These are phyloP conservation scores for Diplodus puntazzo DNA, from an alignment of 2,797 vertebrate genomes.

Conservation along the genomic window DNA sequence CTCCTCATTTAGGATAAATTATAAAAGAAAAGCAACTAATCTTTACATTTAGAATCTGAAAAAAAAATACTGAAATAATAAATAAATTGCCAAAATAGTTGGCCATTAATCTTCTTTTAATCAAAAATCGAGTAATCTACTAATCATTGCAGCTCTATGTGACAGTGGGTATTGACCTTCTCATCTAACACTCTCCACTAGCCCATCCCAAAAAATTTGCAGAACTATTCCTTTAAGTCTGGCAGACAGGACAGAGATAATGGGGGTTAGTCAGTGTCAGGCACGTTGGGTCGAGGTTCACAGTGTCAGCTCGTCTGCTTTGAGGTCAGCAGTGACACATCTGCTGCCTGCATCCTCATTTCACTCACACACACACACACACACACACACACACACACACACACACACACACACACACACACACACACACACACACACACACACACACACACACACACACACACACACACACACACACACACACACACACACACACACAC, in stretches of 20 bases:
- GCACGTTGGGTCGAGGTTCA: slow-evolving; percentile 1
- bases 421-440: not conserved
- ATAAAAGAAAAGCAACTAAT: no score
- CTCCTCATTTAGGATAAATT: no score
- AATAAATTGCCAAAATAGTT: no score
- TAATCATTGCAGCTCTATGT: no score
- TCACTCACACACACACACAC: slow-evolving; percentile 14
- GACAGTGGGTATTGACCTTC: not conserved
- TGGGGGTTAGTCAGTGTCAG: not conserved
- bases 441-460: slow-evolving; percentile 12
- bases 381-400: slow-evolving; percentile 11
- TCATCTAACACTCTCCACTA: not conserved
- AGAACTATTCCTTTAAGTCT: not conserved
- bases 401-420: slow-evolving; percentile 10
- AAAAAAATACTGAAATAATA: no score
- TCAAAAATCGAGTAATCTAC: no score
- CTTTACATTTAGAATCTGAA: no score
- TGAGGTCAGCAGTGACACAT: slow-evolving; percentile 48
- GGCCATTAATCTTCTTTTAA: no score
- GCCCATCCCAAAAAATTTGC: not conserved
- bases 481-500: not conserved
- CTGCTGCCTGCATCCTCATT: slow-evolving; percentile 53
- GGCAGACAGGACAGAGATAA: slow-evolving; percentile 1
- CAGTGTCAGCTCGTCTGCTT: slow-evolving; percentile 35
- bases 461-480: slow-evolving; percentile 3